Percentiles rank a stretch among this genome's conserved stretches.
Conservation (phyloP, 1,140 invertebrate species). For the Ceratitis capitata region DNA sequence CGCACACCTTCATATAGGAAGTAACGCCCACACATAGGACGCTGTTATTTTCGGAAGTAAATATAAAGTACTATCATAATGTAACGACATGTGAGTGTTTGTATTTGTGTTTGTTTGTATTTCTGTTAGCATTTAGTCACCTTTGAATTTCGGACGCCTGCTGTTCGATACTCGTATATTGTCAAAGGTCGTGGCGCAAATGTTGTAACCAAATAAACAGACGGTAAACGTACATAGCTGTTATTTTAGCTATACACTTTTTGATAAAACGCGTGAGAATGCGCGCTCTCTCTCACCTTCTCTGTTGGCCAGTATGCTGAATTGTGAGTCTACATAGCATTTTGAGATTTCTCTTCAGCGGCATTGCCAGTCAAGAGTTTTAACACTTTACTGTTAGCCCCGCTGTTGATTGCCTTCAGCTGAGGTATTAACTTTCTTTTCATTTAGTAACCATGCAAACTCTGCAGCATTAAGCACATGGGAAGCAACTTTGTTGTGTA, state of each 20-base stretch:
- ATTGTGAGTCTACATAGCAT: neutral
- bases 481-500: neutral
- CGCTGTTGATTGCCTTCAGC: neutral
- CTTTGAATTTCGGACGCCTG: neutral
- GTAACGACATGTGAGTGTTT: no score
- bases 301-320: neutral
- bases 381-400: neutral
- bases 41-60: neutral
- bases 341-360: neutral
- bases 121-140: neutral
- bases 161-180: slow-evolving; percentile 18
- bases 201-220: neutral
- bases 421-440: neutral
- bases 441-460: neutral
- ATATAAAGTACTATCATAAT: no score
- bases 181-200: slow-evolving; percentile 22
- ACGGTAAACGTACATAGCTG: neutral
- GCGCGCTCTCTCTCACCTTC: no score
- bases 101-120: neutral
- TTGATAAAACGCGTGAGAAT: neutral
- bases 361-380: neutral
- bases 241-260: neutral
- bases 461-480: neutral
- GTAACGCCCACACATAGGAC: neutral
- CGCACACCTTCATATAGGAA: neutral